Evolutionary conservation across 2,113 vertebrate genomes (phyloP).

Genomic region (Cephalophus harveyi): DNA sequence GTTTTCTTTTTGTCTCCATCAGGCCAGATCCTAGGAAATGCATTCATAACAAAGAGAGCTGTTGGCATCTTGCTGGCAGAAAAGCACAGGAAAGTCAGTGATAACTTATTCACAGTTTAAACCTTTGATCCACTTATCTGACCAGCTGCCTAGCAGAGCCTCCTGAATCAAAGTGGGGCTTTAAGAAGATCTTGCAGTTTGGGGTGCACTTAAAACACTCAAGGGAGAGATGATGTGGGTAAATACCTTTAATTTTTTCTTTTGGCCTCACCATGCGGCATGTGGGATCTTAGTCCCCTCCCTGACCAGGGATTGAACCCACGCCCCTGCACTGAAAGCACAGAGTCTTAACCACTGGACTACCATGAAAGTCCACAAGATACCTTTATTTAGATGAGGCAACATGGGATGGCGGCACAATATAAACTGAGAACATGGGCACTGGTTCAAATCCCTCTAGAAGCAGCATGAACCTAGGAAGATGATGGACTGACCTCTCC

Average conservation of each 20-base stretch:
- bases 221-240: not conserved
- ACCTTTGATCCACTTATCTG: not conserved
- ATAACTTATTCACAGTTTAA: not conserved
- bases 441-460: not conserved
- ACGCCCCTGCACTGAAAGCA: not conserved
- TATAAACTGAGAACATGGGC: not conserved
- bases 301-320: not conserved
- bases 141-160: not conserved
- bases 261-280: not conserved
- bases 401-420: not conserved
- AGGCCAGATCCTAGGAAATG: not conserved
- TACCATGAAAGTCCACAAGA: not conserved
- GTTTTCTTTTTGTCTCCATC: not conserved
- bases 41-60: not conserved
- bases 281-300: not conserved
- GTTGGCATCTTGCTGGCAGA: not conserved
- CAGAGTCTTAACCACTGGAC: not conserved
- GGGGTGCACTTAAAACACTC: not conserved
- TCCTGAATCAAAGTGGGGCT: not conserved
- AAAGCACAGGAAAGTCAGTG: not conserved
- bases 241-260: not conserved
- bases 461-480: not conserved
- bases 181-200: not conserved
- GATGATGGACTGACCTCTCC: not conserved
- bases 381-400: not conserved